Evolutionary conservation across 2,888 invertebrate species (phyloP).

Genomic region (Junonia oenone): DNA sequence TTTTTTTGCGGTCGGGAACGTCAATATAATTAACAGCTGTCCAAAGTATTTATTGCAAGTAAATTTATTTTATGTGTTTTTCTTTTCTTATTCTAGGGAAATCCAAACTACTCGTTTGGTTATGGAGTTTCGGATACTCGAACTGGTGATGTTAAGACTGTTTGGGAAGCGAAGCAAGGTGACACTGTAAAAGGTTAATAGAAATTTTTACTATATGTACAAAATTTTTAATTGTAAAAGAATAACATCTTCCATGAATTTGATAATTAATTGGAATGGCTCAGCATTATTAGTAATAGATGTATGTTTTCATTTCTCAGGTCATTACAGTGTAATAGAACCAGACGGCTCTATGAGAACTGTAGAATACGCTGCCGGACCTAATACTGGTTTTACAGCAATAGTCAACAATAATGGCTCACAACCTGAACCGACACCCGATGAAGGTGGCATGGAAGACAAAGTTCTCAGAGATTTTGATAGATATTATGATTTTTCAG

Average conservation of each 20-base stretch:
- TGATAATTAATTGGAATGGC: too few species aligned
- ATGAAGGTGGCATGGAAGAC: conserved; percentile 41
- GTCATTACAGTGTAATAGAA: conserved; percentile 84
- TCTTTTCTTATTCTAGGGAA: conserved; percentile 56
- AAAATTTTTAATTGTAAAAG: not conserved
- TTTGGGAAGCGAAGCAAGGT: conserved; percentile 82
- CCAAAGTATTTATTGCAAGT: conserved; percentile 36
- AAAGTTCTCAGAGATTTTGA: conserved; percentile 61
- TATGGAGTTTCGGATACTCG: conserved; percentile 81
- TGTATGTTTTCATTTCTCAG: too few species aligned
- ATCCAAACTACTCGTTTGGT: conserved; percentile 80
- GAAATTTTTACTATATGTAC: not conserved
- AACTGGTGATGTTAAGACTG: conserved; percentile 81
- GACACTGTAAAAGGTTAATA: conserved; percentile 76
- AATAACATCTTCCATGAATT: conserved; percentile 3
- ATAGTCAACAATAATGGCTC: conserved; percentile 75
- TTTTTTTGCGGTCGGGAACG: conserved; percentile 40
- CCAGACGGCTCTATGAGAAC: conserved; percentile 82
- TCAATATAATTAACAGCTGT: conserved; percentile 42
- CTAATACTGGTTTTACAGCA: conserved; percentile 78
- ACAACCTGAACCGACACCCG: conserved; percentile 28
- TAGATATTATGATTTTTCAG: conserved; percentile 56
- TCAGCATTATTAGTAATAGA: too few species aligned
- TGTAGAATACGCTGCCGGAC: conserved; percentile 81
- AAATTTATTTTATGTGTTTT: conserved; percentile 5